Base-by-base conservation (phyloP, 2,797 vertebrate genomes). In the Coregonus ussuriensis region DNA sequence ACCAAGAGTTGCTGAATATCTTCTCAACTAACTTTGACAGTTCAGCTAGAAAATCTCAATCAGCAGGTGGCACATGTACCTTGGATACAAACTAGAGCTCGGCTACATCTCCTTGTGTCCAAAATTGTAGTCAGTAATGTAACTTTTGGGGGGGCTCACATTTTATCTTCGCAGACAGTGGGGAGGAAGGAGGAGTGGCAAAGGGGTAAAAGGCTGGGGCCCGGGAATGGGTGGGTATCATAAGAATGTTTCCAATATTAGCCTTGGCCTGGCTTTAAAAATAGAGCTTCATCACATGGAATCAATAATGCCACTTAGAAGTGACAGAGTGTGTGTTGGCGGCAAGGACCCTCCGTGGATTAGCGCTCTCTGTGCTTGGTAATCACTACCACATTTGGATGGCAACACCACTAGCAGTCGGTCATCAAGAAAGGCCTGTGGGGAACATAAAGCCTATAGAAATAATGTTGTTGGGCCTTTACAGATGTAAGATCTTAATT, bases 251-350 rank as follows among this genome's bases (percentile, higher is more conserved):
- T 75, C 82, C 79, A 79, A 79, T 81, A 82, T 86, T 82, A 81
- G 82, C 78, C 72, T 76, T 71, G 78, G 62, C 41, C 68, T 41
- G 16, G 6, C 67, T 81, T 79, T 86, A 85, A 83, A 88, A 87
- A 88, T 88, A 89, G 72, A 29, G 65, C 18, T 31, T 71, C 84
- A 78, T 81, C 80, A 81, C 77, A 83, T 88, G 87, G 84, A 89
- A 86, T 86, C 78, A 79, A 78, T 89, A 87, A 88, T 77, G 53
- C 56, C 74, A 85, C 76, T 88, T 86, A 84, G 84, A 84, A 72
- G 75, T 80, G 84, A 83, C 75, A 51, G 83, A 76, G 78, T 75
- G 80, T 59, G 25, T 78, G 80, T 65, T 85, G 52, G 69, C 56
- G 7, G 74, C 63, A 21, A 67, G 35, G 21, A 52, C 33, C 18